Percentiles rank a stretch among this genome's conserved stretches.
Evolutionary conservation across 2,797 vertebrate species (phyloP).

Genomic region (Tamandua tetradactyla): DNA sequence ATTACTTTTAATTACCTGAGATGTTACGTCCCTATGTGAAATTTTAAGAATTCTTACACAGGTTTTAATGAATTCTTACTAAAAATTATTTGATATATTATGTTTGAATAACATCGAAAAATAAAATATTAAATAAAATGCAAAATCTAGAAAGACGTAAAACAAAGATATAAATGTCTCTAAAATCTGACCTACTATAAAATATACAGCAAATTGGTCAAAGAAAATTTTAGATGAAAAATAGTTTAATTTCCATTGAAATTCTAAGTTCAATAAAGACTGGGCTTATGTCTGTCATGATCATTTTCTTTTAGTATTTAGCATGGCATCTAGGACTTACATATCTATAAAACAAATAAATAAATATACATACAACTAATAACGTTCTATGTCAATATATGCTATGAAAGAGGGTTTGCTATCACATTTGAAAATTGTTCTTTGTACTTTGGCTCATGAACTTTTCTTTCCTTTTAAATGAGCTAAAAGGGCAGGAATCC

Average conservation of each 20-base stretch:
- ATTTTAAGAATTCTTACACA: neutral
- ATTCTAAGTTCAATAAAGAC: neutral
- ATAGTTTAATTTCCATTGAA: neutral
- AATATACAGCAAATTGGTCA: neutral
- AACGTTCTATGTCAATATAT: neutral
- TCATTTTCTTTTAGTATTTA: neutral
- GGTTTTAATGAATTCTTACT: neutral
- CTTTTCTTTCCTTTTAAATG: neutral
- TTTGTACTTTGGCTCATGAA: neutral
- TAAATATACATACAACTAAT: neutral
- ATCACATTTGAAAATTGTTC: neutral
- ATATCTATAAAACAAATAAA: neutral
- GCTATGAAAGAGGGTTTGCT: neutral
- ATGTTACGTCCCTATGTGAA: neutral
- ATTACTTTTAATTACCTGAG: neutral
- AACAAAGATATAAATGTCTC: neutral
- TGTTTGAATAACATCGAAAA: neutral
- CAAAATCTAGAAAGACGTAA: neutral
- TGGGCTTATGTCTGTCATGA: neutral
- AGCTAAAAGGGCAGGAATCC: neutral
- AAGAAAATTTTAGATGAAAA: neutral
- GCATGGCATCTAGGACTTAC: neutral
- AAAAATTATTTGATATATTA: neutral
- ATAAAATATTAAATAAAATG: neutral
- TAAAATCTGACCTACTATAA: neutral